Percentiles rank a stretch among this genome's conserved stretches.
These are phyloP conservation scores for Proteles cristata DNA, from an alignment of 2,113 vertebrate genomes.

Conservation along the genomic window DNA sequence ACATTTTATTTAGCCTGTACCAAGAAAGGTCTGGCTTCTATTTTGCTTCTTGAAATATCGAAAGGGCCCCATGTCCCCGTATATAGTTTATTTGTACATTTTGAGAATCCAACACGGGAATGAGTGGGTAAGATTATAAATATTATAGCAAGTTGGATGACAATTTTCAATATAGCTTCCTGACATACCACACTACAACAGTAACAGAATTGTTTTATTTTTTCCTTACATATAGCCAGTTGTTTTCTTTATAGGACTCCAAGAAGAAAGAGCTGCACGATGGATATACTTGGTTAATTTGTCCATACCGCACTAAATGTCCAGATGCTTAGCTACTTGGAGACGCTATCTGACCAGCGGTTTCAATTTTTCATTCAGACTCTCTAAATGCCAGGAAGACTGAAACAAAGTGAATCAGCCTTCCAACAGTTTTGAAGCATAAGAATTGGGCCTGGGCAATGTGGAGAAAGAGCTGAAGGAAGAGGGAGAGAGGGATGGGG, in stretches of 20 bases:
- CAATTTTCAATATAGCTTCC: neutral
- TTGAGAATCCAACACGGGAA: neutral
- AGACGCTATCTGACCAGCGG: neutral
- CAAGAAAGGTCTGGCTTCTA: neutral
- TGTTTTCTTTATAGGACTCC: neutral
- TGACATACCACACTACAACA: neutral
- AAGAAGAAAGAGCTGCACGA: neutral
- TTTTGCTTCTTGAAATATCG: neutral
- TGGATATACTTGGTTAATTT: neutral
- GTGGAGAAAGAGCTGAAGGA: neutral
- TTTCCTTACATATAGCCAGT: neutral
- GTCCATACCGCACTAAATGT: neutral
- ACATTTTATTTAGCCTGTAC: neutral
- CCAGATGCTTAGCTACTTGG: neutral
- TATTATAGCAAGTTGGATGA: neutral
- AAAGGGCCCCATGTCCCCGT: neutral
- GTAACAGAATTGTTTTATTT: neutral
- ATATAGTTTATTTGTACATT: neutral
- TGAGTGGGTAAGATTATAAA: neutral
- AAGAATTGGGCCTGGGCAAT: neutral
- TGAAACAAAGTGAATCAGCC: neutral
- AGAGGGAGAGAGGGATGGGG: rapidly evolving
- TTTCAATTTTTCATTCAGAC: neutral
- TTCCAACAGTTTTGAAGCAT: neutral
- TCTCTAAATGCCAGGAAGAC: neutral